Percentiles rank a stretch among this genome's conserved stretches.
Evolutionary conservation across 2,888 invertebrate genomes (phyloP).

Genomic region (Slavum lentiscoides): DNA sequence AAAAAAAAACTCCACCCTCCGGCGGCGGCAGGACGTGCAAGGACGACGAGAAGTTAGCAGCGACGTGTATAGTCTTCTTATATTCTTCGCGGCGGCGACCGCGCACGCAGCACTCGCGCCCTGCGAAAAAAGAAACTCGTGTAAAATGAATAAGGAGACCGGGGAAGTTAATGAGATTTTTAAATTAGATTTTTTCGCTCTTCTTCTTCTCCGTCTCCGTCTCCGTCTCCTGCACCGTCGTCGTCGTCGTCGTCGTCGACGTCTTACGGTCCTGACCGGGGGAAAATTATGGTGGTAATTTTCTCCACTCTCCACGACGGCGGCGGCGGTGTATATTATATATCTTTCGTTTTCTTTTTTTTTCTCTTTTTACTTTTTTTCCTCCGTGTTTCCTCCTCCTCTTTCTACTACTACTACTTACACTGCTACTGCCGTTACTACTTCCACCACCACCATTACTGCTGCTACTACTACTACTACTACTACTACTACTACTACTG

Average conservation of each 20-base stretch:
- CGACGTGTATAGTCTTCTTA: neutral
- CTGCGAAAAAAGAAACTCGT: slow-evolving; percentile 22
- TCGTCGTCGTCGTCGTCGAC: slow-evolving; percentile 1
- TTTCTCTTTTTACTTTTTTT: slow-evolving; percentile 2
- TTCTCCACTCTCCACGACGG: slow-evolving; percentile 16
- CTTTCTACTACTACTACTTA: neutral
- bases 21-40: no score
- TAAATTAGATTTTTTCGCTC: slow-evolving; percentile 51
- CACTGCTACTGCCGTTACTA: neutral
- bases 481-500: neutral
- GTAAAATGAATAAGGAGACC: slow-evolving; percentile 50
- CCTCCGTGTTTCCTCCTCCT: neutral
- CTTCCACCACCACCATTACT: neutral
- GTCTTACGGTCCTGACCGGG: slow-evolving; percentile 31
- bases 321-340: slow-evolving; percentile 4
- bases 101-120: neutral
- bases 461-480: neutral
- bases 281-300: slow-evolving; percentile 53
- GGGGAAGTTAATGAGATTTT: slow-evolving; percentile 53
- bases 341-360: slow-evolving; percentile 28
- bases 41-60: neutral
- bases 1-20: slow-evolving; percentile 1
- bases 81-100: no score
- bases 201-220: slow-evolving; percentile 6
- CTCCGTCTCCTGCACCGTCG: neutral